phyloP scores from a whole-genome alignment of 2,113 vertebrate species.

The Chionis minor region DNA sequence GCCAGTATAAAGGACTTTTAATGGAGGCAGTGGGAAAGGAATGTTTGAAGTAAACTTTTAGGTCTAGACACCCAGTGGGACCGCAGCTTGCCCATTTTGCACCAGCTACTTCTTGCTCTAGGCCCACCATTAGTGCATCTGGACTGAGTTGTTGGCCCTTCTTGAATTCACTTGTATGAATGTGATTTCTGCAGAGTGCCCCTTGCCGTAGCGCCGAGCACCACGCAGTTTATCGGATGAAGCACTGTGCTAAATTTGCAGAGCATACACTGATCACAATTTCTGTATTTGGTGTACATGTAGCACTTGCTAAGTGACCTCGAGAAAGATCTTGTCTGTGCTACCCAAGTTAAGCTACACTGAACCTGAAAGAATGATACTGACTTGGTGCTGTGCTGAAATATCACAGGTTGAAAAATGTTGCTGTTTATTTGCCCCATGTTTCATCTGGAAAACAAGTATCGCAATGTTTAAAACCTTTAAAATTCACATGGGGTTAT shows the following conservation, averaged over 20 bases:
- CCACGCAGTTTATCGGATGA: accelerated
- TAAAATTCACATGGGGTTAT: neutral
- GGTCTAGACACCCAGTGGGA: neutral
- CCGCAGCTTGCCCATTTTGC: neutral
- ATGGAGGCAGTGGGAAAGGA: neutral
- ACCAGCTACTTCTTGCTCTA: neutral
- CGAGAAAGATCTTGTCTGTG: neutral
- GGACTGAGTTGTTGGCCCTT: neutral
- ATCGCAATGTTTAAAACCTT: neutral
- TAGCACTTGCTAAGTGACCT: neutral
- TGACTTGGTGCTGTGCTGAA: neutral
- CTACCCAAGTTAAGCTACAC: neutral
- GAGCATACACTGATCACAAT: neutral
- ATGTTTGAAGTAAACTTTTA: neutral
- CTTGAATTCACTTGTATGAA: too few species aligned
- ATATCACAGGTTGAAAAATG: neutral
- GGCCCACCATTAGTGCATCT: neutral
- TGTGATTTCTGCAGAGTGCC: neutral
- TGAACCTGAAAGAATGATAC: neutral
- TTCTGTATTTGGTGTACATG: accelerated
- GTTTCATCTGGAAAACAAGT: neutral
- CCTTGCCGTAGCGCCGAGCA: neutral
- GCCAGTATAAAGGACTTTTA: neutral
- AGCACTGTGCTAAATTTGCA: neutral
- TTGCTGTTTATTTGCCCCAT: neutral